Base-by-base conservation (phyloP, 2,797 vertebrate genomes). In the Protonibea diacanthus region DNA sequence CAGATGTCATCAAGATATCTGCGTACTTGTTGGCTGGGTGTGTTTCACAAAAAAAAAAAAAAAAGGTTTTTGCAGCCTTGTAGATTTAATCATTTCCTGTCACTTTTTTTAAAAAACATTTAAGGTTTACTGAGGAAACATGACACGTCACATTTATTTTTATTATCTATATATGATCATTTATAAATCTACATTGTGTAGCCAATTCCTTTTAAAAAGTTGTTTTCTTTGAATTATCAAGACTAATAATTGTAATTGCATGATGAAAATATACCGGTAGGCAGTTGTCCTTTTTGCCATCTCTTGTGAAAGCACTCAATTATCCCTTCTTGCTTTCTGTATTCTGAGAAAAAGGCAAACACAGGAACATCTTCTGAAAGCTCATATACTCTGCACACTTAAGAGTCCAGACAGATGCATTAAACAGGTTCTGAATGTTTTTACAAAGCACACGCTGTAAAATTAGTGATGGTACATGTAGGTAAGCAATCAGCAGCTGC, bases 401-500 rank as follows among this genome's bases (percentile, higher is more conserved):
- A 7, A 33, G 33, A 33, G 33, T 49, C 51, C 9, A 52, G 71
- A 11, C 10, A 2, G 2, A 25, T 68, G 48, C 14, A 40, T 45
- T 61, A 9, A 11, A 47, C 14, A 10, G 4, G 56, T 40, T 27
- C 8, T 55, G n/a, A 18, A 20, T 23, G 27, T 38, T 47, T 3
- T 15, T 29, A 33, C 27, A 17, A 42, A 42, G 10, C 13, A 14
- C 21, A 17, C 58, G 1, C n/a, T 67, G 13, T 42, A 17, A 61
- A 68, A 14, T 58, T 11, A 52, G 9, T 48, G 11, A 57, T 12
- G 13, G 0, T 52, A 23, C 38, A 11, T 48, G 27, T 29, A 21
- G 56, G 55, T 53, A 29, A 49, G 51, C 72, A 20, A 25, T 12
- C 61, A n/a, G n/a, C 45, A 52, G 63, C 53, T 51, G 5, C 47